Base-by-base conservation (phyloP, 2,888 invertebrate species). In the Cyclophora punctaria region DNA sequence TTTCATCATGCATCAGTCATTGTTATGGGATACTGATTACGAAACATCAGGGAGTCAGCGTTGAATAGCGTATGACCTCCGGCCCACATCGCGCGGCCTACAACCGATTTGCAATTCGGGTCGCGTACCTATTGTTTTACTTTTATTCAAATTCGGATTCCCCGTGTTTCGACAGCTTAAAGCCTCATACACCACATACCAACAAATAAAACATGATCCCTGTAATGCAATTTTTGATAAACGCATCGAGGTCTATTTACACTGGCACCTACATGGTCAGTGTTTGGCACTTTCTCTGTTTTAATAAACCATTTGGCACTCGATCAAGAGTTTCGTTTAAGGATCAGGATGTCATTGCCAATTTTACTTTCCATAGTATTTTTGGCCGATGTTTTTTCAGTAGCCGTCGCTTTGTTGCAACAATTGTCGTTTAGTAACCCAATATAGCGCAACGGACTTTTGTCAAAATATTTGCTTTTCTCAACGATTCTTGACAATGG, bases 391-490 rank as follows among this genome's bases (percentile, higher is more conserved):
- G 48, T 58, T 60, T 59, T 61, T 56, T 57, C 56, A 57, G 60
- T 37, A 47, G 57, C 55, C 53, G 46, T 59, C 63, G 68, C 59
- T 73, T 75, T 76, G 71, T 69, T 65, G 59, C 59, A 57, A 59
- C 77, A 68, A 78, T 82, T 82, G 80, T 82, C 74, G 73, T 75
- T 69, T 75, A 78, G 83, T 80, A 81, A 82, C 80, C 83, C 75
- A 82, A 85, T 82, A 83, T 76, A 73, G 73, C 77, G 78, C 80
- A 79, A 83, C 74, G 77, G 74, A 78, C 75, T 80, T 78, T 85
- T 85, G 86, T 87, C 87, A 87, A 71, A 88, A 88, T 86, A 88
- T 88, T 88, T 88, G 84, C 85, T 82, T 78, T 77, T 64, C 69
- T 66, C 73, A 59, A 64, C 71, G 58, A 62, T 63, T 65, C 69